Conservation (phyloP, 2,113 vertebrate species). For the Arizona elegans region DNA sequence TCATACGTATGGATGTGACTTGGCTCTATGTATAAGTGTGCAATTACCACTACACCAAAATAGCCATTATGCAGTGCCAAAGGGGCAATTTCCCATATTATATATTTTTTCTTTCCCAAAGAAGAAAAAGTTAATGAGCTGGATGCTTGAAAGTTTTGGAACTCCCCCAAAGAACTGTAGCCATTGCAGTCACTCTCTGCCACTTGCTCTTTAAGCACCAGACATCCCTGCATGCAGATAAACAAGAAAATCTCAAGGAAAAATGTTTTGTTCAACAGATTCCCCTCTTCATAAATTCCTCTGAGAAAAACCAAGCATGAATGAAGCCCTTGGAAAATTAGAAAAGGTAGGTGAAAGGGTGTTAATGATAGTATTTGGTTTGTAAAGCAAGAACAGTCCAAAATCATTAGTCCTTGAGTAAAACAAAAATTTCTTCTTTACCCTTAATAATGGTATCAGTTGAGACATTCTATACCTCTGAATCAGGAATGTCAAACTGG, state of each 20-base stretch:
- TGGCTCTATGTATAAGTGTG: background rate
- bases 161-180: background rate
- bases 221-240: background rate
- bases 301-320: background rate
- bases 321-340: too few relatives aligned
- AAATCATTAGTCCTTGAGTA: background rate
- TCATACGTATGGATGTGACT: background rate
- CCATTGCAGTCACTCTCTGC: background rate
- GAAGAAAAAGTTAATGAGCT: background rate
- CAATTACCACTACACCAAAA: background rate
- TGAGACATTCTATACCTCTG: background rate
- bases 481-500: too few relatives aligned
- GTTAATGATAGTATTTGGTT: background rate
- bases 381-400: background rate
- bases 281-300: background rate
- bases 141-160: background rate
- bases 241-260: background rate
- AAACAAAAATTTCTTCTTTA: background rate
- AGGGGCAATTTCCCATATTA: background rate
- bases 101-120: background rate
- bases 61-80: background rate
- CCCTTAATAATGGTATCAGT: background rate
- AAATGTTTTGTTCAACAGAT: too few relatives aligned
- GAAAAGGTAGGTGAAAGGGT: too few relatives aligned
- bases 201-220: background rate